Percentiles rank a stretch among this genome's conserved stretches.
Evolutionary conservation across 92 coral and sea anemone species (phyloP).

Genomic region (Porites divaricata): DNA sequence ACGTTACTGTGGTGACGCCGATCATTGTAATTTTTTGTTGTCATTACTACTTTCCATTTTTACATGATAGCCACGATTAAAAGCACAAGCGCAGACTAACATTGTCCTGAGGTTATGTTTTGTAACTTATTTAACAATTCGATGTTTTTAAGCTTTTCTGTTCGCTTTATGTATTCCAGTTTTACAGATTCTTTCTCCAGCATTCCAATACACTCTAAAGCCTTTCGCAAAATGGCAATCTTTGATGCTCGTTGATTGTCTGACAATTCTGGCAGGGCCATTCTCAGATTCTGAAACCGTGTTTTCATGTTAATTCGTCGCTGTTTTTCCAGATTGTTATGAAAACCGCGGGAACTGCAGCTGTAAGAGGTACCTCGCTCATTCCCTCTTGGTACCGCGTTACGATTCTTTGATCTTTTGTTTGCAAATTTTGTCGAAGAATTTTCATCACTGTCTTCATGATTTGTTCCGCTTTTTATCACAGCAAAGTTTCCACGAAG

Average conservation of each 20-base stretch:
- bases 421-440: not conserved
- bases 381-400: not conserved
- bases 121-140: slow-evolving; percentile 31
- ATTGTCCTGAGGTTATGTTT: slow-evolving; percentile 26
- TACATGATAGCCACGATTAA: too few relatives aligned
- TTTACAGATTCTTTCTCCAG: slow-evolving; percentile 35
- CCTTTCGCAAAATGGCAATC: slow-evolving; percentile 65
- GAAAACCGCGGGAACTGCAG: slow-evolving; percentile 32
- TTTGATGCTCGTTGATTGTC: slow-evolving; percentile 67
- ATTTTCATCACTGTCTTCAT: not conserved
- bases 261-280: slow-evolving; percentile 56
- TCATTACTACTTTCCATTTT: too few relatives aligned
- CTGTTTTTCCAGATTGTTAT: slow-evolving; percentile 76
- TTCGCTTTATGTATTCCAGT: slow-evolving; percentile 19
- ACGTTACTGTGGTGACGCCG: too few relatives aligned
- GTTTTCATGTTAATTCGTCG: slow-evolving; percentile 76
- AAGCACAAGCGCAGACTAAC: not conserved
- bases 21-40: too few relatives aligned
- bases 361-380: not conserved
- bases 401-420: not conserved
- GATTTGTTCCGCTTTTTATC: not conserved
- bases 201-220: slow-evolving; percentile 49
- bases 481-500: not conserved
- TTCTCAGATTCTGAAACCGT: slow-evolving; percentile 69
- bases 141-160: slow-evolving; percentile 23